phyloP scores from a whole-genome alignment of 2,113 vertebrate species.

The Eulemur macaco region DNA sequence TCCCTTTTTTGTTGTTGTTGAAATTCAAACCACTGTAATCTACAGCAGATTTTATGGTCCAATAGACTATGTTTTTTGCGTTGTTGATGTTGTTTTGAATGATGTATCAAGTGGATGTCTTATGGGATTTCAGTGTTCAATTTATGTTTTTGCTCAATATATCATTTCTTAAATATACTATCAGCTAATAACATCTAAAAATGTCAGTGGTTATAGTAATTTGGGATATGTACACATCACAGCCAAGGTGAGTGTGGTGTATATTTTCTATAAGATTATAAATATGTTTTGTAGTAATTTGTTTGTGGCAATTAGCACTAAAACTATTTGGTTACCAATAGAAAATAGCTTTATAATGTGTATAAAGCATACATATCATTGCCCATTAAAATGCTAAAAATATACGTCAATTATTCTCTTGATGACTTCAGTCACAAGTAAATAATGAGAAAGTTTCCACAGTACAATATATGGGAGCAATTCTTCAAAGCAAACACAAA shows the following conservation, averaged over 20 bases:
- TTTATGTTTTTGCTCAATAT: neutral
- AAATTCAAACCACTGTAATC: neutral
- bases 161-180: neutral
- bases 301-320: slow-evolving; percentile 20
- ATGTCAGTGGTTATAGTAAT: neutral
- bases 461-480: slow-evolving; percentile 39
- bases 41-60: neutral
- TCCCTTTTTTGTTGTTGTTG: neutral
- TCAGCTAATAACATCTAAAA: neutral
- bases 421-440: slow-evolving; percentile 50
- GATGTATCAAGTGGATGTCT: neutral
- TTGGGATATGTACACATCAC: neutral
- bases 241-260: neutral
- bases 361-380: neutral
- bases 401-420: slow-evolving; percentile 47
- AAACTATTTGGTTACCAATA: slow-evolving; percentile 36
- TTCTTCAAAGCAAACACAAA: slow-evolving; percentile 34
- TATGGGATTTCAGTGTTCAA: neutral
- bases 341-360: slow-evolving; percentile 44
- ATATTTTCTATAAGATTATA: slow-evolving; percentile 25
- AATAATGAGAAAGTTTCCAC: slow-evolving; percentile 54
- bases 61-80: neutral
- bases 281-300: neutral
- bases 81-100: neutral
- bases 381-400: slow-evolving; percentile 67